Conservation (phyloP, 1,140 invertebrate species). For the Panagrolaimus sp. region DNA sequence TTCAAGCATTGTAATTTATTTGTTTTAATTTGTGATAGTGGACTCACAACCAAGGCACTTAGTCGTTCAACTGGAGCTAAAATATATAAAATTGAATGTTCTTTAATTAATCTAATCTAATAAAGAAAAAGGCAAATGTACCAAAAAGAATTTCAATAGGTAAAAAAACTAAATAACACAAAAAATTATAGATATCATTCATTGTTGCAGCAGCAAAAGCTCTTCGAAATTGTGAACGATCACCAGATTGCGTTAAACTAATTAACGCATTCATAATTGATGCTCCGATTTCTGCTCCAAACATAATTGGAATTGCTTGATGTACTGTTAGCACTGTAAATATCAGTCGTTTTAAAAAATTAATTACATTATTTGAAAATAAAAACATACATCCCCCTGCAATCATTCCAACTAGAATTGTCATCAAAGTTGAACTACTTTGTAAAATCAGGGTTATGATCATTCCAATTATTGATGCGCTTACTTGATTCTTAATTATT, state of each 20-base stretch:
- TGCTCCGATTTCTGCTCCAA: constrained; percentile 67
- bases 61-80: constrained; percentile 17
- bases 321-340: constrained; percentile 61
- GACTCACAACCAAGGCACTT: constrained; percentile 19
- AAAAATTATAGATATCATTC: constrained; percentile 65
- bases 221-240: constrained; percentile 61
- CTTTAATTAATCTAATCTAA: too few species aligned
- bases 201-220: constrained; percentile 65
- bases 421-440: constrained; percentile 10
- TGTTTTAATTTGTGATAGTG: constrained; percentile 13
- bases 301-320: constrained; percentile 64
- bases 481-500: background rate
- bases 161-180: constrained; percentile 62
- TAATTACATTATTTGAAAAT: too few species aligned
- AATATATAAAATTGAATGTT: too few species aligned
- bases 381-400: background rate
- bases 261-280: constrained; percentile 66
- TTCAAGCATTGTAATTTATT: constrained; percentile 12
- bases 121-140: too few species aligned
- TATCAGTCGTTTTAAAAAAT: background rate
- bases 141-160: constrained; percentile 60
- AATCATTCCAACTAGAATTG: background rate
- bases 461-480: constrained; percentile 1
- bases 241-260: constrained; percentile 60
- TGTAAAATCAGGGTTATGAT: constrained; percentile 1